Evolutionary conservation across 2,888 invertebrate species (phyloP), one percentile per base, ranked within the genome.

Genomic region (Xylota segnis): DNA sequence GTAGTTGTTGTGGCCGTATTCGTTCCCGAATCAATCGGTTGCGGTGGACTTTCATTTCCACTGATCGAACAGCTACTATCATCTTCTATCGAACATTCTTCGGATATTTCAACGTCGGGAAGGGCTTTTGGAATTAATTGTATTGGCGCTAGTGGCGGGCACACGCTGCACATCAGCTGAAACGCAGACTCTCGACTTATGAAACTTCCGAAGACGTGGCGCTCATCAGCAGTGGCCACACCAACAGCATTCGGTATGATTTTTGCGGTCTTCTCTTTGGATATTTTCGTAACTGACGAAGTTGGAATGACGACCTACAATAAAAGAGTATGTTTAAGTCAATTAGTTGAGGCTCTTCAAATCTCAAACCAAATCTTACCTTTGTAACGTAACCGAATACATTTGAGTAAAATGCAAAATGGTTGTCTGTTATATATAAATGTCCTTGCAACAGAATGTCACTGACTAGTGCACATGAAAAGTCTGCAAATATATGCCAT

Each of bases 191-290:
- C 98, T 56, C 98, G 94, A 34, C 97, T 97, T 88, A 98, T 94
- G 88, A 98, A 94, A 83, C 97, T 97, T 58, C 97, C 97, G 93
- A 98, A 98, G 63, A 97, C 96, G 90, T 97, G 97, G 61, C 97
- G 95, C 89, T 96, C 96, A 89, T 96, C 95, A 58, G 95, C 94
- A n/a, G 98, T 98, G 32, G 91, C 90, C 45, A 92, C 96, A 32
- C 97, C 98, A 77, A 98, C 97, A 12, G 98, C 98, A 92, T 98
- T 98, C 61, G 98, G 98, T 90, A 98, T 97, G 88, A 98, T 97
- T 88, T 96, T 95, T 0, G 98, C 98, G 79, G 98, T 98, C 93
- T 97, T 97, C 93, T 98, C 98, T 91, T 98, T 97, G 50, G 96
- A 97, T 90, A 98, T 97, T 91, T 96, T 95, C 70, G 96, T 94